Evolutionary conservation across 92 coral and sea anemone genomes (phyloP), one percentile per base, ranked within the genome.

Genomic region (Porites rus): DNA sequence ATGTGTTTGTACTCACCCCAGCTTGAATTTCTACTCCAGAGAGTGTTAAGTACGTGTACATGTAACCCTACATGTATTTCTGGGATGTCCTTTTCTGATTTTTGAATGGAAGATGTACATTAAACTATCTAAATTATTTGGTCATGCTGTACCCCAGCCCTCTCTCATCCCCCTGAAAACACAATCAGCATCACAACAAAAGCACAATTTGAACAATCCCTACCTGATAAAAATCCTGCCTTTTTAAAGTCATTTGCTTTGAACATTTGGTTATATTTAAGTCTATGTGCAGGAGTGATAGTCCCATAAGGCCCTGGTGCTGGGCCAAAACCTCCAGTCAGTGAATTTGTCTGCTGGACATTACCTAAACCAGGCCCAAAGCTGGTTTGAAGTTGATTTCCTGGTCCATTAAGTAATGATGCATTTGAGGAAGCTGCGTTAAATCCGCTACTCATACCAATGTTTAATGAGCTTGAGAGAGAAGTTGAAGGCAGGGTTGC

Each of bases 201-300:
- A 0, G 61, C 61, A 56, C 13, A 56, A 10, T 8, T 56, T 31
- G 6, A 46, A 38, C 19, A 4, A 53, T 9, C 53, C 86, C 69
- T 74, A 96, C 99, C 99, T 87, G 95, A 84, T 72, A 96, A 88
- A 82, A 86, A 90, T 46, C 99, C 99, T 74, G 92, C 88, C 73
- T 95, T 94, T 69, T 91, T 87, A 84, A 85, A 94, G 81, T 97
- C 98, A 72, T 90, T 82, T 17, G 96, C 93, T 77, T 97, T 97
- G 69, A 97, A 97, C 96, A 95, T 91, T 88, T 97, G 98, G 73
- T 95, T 97, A 85, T 88, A 97, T 82, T 95, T 97, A 6, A 97
- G 90, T 74, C 95, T 92, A 20, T 93, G 91, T n/a, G 88, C 73
- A 11, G 97, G 86, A 31, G 96, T 73, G 64, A 96, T 96, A 28